Base-by-base conservation (phyloP, 2,797 vertebrate genomes). In the Chrosomus eos region DNA sequence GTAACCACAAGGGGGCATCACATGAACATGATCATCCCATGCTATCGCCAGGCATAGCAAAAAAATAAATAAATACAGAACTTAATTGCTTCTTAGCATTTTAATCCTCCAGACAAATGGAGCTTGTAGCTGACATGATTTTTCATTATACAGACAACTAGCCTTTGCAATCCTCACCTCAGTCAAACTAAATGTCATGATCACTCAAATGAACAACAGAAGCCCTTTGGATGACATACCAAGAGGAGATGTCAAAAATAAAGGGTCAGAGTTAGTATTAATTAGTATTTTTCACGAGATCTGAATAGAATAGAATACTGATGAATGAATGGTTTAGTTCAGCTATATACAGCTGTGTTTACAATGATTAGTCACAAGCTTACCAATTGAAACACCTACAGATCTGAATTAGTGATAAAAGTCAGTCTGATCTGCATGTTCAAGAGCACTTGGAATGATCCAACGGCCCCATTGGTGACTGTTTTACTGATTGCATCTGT, bases 101-200 rank as follows among this genome's bases (percentile, higher is more conserved):
- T 68, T 68, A 64, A 40, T 58, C 33, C 55, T 62, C 68, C n/a
- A 79, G 58, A 64, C 80, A 45, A 62, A 40, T 73, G 4, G 19
- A 60, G 51, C 26, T 77, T 21, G 10, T 28, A 76, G 74, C 51
- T 55, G 72, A 67, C 82, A 70, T 62, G 36, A 19, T 71, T 36
- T 33, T 48, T 23, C 82, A 70, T 70, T 70, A 45, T 11, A 70
- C 5, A 16, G 36, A 77, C 62, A 87, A 58, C 51, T 60, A 60
- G 82, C 51, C 28, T 48, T 75, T 72, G 58, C 68, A 80, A 45
- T 67, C 79, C 62, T 92, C 82, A 91, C 87, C 88, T 89, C 88
- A 91, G 92, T 92, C 89, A 89, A 92, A 93, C 86, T 87, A 93
- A 93, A 94, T 92, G 92, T 92, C 92, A 94, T 90, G 90, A 89